phyloP scores from a whole-genome alignment of 2,888 invertebrate genomes.

The Mythimna vitellina region DNA sequence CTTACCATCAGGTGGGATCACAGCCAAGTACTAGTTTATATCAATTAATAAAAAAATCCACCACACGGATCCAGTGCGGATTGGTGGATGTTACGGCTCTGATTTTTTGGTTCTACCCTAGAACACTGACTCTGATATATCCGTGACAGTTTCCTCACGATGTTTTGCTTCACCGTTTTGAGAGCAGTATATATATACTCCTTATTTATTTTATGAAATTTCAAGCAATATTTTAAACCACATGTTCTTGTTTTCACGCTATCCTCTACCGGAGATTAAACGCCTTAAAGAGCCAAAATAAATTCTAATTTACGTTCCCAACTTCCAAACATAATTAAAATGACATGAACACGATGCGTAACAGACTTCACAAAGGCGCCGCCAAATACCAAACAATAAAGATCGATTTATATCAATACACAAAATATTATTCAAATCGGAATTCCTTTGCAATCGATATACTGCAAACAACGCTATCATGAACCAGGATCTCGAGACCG shows the following conservation, averaged over 20 bases:
- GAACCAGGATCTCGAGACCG: conserved; percentile 67
- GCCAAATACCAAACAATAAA: conserved; percentile 47
- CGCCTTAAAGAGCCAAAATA: not conserved
- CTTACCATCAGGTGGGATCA: no score
- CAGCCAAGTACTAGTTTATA: no score
- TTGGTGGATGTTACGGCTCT: no score
- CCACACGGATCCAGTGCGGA: no score
- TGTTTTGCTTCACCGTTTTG: no score
- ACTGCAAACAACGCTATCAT: conserved; percentile 64
- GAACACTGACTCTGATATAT: no score
- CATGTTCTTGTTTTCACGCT: not conserved
- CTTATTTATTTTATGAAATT: no score
- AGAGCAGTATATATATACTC: no score
- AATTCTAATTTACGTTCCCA: not conserved
- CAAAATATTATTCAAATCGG: conserved; percentile 61
- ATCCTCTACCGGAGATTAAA: conserved; percentile 8
- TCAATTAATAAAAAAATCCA: no score
- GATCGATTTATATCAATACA: conserved; percentile 43
- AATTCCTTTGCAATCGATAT: conserved; percentile 64
- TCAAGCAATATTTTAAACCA: no score
- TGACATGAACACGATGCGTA: conserved; percentile 41
- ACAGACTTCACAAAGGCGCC: conserved; percentile 58
- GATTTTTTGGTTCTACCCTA: no score
- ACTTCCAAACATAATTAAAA: conserved; percentile 30
- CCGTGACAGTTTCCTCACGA: no score